phyloP scores from a whole-genome alignment of 2,113 vertebrate genomes.

The Poecilia latipinna region DNA sequence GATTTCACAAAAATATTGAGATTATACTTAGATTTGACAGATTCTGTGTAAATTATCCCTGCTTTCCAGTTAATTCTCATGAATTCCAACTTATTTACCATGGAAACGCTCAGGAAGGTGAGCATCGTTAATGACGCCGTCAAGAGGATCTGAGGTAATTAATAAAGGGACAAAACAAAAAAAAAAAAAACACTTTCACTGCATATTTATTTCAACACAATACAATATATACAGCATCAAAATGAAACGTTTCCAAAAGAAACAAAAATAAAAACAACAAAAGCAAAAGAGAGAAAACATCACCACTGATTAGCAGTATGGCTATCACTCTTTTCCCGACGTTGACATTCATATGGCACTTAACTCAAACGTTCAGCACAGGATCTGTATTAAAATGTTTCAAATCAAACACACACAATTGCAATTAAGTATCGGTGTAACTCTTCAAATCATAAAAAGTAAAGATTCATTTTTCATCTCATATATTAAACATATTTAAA shows the following conservation, averaged over 20 bases:
- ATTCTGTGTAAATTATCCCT: neutral
- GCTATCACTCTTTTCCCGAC: slow-evolving; percentile 30
- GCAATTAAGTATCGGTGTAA: slow-evolving; percentile 31
- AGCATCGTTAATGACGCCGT: neutral
- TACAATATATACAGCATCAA: slow-evolving; percentile 60
- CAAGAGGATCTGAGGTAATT: neutral
- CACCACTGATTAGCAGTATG: slow-evolving; percentile 38
- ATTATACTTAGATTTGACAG: neutral
- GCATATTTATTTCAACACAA: slow-evolving; percentile 72
- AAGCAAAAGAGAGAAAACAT: slow-evolving; percentile 17
- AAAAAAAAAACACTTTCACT: slow-evolving; percentile 20
- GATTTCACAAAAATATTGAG: neutral
- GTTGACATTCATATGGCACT: slow-evolving; percentile 31
- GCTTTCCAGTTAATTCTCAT: neutral
- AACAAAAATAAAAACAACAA: neutral
- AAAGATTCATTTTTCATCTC: slow-evolving; percentile 25
- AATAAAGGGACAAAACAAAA: neutral
- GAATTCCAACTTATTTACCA: neutral
- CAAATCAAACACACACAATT: slow-evolving; percentile 32
- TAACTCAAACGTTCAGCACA: slow-evolving; percentile 30
- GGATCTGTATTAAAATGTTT: slow-evolving; percentile 21
- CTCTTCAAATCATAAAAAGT: slow-evolving; percentile 22
- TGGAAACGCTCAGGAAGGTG: neutral
- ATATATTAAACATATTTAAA: slow-evolving; percentile 33
- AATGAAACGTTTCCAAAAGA: slow-evolving; percentile 12